phyloP scores from a whole-genome alignment of 2,888 invertebrate genomes.

The Drosophila stalkeri region DNA sequence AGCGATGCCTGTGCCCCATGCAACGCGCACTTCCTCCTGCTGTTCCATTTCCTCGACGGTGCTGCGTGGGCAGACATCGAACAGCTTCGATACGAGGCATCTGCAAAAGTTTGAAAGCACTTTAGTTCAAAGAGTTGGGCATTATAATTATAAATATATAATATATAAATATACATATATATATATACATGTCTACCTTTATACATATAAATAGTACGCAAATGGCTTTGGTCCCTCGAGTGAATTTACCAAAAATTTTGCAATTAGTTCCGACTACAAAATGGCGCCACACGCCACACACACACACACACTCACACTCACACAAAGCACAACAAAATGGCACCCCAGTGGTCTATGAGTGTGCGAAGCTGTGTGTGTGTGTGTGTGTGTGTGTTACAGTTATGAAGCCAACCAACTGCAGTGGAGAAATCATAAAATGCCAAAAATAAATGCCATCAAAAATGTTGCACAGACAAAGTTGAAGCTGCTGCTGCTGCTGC shows the following conservation, averaged over 20 bases:
- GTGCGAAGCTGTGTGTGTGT: too few relatives aligned
- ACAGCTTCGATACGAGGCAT: slow-evolving; percentile 95
- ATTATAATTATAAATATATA: neutral
- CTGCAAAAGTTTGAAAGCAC: slow-evolving; percentile 83
- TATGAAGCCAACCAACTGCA: slow-evolving; percentile 52
- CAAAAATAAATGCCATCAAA: slow-evolving; percentile 75
- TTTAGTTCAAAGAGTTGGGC: slow-evolving; percentile 11
- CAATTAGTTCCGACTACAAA: slow-evolving; percentile 47
- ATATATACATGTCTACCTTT: neutral
- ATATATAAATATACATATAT: neutral
- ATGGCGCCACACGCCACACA: slow-evolving; percentile 30
- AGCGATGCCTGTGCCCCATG: slow-evolving; percentile 98
- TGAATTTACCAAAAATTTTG: slow-evolving; percentile 24
- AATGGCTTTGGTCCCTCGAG: slow-evolving; percentile 8
- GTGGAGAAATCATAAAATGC: slow-evolving; percentile 69
- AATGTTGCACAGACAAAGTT: slow-evolving; percentile 70
- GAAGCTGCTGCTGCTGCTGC: slow-evolving; percentile 41
- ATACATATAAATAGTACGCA: slow-evolving; percentile 4
- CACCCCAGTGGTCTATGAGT: slow-evolving; percentile 1
- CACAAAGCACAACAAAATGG: slow-evolving; percentile 22
- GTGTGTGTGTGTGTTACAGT: slow-evolving; percentile 34
- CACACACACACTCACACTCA: neutral
- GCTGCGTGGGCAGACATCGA: slow-evolving; percentile 97
- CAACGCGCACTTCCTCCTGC: slow-evolving; percentile 95
- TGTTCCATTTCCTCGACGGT: slow-evolving; percentile 96